Base-by-base conservation (phyloP, 2,888 invertebrate species). In the Scelioninae gen. 1 region DNA sequence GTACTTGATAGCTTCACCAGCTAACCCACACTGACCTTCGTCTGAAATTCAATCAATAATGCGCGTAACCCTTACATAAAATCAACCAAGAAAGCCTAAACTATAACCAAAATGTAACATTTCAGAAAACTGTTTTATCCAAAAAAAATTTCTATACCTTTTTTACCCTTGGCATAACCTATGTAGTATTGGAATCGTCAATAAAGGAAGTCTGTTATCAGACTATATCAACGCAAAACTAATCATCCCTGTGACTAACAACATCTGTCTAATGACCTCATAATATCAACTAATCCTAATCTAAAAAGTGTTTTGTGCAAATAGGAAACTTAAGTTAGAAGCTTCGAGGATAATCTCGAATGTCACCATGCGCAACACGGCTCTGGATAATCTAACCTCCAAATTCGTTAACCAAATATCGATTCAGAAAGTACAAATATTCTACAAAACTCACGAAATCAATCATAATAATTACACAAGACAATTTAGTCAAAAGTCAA, bases 31-130 rank as follows among this genome's bases (percentile, higher is more conserved):
- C 51, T 34, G 60, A 76, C 68, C 76, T 76, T 76, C 68, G 49
- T 68, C 34, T 58, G 31, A 43, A 76, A 68, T 76, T 68, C 60
- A 76, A 76, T 76, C 76, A 76, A 68, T 76, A 76, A 76, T 23
- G 23, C 53, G 31, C 29, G 29, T 62, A 71, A 60, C 53, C 53
- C 62, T 75, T 75, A 75, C 43, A 75, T 51, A 75, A 75, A 66
- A 58, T 66, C 31, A 49, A 51, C 58, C 16, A 51, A 76, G 76
- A 68, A 68, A 45, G 31, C 31, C 75, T 65, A 43, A 68, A 76
- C 43, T 53, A 16, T 65, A 13, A 66, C 58, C 9, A 55, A 1
- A 31, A 3, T 13, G 23, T 23, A 23, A 66, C 38, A 29, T 13
- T n/a, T 9, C 15, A 4, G 13, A 40, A 58, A 40, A 40, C 11